Conservation (phyloP, 1,140 invertebrate genomes). For the Heliconius melpomene region DNA sequence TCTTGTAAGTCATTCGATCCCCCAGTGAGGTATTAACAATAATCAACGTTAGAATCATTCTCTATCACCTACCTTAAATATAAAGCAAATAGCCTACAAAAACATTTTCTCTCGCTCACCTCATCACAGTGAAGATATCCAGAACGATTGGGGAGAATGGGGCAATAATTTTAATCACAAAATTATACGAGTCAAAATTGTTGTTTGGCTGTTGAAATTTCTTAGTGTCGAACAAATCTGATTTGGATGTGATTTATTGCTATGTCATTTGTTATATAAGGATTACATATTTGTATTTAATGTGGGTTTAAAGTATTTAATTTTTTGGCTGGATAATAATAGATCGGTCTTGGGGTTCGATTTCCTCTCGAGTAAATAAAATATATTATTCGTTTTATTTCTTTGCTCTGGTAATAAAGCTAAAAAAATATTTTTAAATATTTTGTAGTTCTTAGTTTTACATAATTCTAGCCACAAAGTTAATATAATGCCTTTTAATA, state of each 20-base stretch:
- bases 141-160: conserved; percentile 38
- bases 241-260: conserved; percentile 43
- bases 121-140: conserved; percentile 30
- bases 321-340: background rate
- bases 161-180: conserved; percentile 53
- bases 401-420: background rate
- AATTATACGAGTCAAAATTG: conserved; percentile 51
- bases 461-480: too few species aligned
- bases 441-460: too few species aligned
- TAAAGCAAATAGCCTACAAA: conserved; percentile 20
- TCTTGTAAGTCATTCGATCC: background rate
- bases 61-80: conserved; percentile 23
- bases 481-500: too few species aligned
- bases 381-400: too few species aligned
- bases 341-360: too few species aligned
- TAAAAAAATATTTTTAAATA: background rate
- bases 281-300: background rate
- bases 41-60: background rate
- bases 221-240: conserved; percentile 44
- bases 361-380: too few species aligned
- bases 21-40: background rate
- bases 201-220: conserved; percentile 37
- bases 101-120: conserved; percentile 34
- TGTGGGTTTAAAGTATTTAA: background rate
- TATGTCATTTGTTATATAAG: conserved; percentile 34